phyloP scores from a whole-genome alignment of 1,140 invertebrate species.

The Wiebesia pumilae region DNA sequence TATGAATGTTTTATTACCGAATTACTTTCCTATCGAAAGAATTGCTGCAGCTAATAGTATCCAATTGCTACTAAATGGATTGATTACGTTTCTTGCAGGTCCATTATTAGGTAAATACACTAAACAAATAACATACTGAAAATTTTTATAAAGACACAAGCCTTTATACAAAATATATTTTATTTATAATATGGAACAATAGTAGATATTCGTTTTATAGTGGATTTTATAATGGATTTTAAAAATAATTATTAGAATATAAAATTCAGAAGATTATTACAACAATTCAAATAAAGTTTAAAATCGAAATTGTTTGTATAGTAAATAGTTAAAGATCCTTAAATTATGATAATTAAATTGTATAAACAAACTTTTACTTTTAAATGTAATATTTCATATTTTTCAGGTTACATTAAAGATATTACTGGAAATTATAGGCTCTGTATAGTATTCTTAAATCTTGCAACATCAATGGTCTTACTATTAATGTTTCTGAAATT shows the following conservation, averaged over 20 bases:
- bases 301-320: no score
- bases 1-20: constrained; percentile 81
- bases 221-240: not conserved
- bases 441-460: constrained; percentile 71
- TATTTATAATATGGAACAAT: not conserved
- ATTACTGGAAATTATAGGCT: constrained; percentile 66
- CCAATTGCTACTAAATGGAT: constrained; percentile 79
- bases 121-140: not conserved
- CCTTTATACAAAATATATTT: no score
- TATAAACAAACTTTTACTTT: no score
- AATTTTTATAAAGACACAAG: no score
- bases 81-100: constrained; percentile 78
- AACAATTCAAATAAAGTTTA: no score
- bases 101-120: constrained; percentile 78
- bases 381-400: not conserved
- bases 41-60: constrained; percentile 78
- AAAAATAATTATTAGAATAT: no score
- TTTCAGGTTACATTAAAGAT: constrained; percentile 71
- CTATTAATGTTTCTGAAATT: constrained; percentile 69
- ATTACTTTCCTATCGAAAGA: constrained; percentile 79
- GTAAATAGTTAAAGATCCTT: no score
- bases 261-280: no score
- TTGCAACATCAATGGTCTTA: constrained; percentile 66
- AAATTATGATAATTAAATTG: no score
- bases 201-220: not conserved